Base-by-base conservation (phyloP, 2,113 vertebrate species). In the Alosa alosa region DNA sequence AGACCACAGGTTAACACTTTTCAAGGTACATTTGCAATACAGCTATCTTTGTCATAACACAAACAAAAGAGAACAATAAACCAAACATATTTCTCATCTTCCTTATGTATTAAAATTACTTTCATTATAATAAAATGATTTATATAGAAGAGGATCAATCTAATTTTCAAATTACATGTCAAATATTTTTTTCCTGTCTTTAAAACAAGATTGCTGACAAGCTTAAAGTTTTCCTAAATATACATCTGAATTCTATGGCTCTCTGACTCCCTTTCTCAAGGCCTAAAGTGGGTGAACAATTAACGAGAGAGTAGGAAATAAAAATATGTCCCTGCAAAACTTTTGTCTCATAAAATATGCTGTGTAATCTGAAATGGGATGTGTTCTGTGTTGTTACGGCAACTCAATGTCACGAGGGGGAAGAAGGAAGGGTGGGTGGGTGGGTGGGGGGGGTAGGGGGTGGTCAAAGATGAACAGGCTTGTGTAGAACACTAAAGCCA, bases 191-290 rank as follows among this genome's bases (percentile, higher is more conserved):
- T 82, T 82, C 31, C 72, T 39, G 39, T 78, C 31, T 39, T 78
- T 78, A 78, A 39, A 78, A 78, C 72, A 78, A 78, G 72, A 78
- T 78, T 78, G 31, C 31, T 72, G 64, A 72, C 64, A 72, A 72
- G 36, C 50, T 55, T 41, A 83, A 20, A 7, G 20, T 64, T 86
- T 89, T 93, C 93, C 91, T 93, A 91, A 93, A 92, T 92, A 90
- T 31, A 91, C 91, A 89, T 88, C 84, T 81, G 9, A 55, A 87
- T 89, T 90, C 88, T 94, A 94, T 95, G 93, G 94, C 93, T 94
- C 91, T 89, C 90, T 84, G 89, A 89, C 91, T 93, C 91, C 92
- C 87, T 93, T 93, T 90, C 47, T 0, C 91, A 93, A 94, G 93
- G 93, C 92, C 88, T 94, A 92, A 64, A 46, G 57, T 49, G 83